Conservation (phyloP, 2,888 invertebrate genomes). For the Lasioglossum leucozonium region DNA sequence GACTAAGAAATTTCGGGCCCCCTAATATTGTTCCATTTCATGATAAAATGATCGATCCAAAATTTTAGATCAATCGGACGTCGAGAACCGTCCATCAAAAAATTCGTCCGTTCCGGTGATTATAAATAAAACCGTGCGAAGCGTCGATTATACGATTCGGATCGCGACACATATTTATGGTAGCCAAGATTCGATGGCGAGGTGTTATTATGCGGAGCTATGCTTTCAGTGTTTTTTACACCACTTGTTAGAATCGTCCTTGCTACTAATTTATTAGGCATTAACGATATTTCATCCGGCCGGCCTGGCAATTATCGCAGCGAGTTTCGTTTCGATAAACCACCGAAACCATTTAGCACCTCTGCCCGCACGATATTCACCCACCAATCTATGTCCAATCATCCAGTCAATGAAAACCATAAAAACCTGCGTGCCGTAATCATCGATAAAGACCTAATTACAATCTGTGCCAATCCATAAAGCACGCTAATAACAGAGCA, state of each 20-base stretch:
- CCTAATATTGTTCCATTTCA: no score
- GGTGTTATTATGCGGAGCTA: slow-evolving; percentile 25
- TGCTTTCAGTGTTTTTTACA: slow-evolving; percentile 9
- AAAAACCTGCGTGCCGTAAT: slow-evolving; percentile 72
- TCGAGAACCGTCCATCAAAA: no score
- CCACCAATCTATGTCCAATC: slow-evolving; percentile 74
- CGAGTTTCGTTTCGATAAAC: slow-evolving; percentile 69
- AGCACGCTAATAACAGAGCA: slow-evolving; percentile 70
- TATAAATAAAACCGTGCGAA: neutral
- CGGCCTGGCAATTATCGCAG: slow-evolving; percentile 65
- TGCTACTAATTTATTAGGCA: slow-evolving; percentile 51
- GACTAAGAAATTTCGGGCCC: no score
- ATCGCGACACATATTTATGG: slow-evolving; percentile 15
- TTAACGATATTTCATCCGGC: slow-evolving; percentile 61
- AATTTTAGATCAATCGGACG: no score
- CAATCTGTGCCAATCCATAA: slow-evolving; percentile 73
- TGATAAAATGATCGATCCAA: no score
- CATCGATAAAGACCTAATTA: slow-evolving; percentile 80
- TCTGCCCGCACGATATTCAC: slow-evolving; percentile 67
- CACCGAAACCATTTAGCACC: slow-evolving; percentile 77
- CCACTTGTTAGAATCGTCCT: slow-evolving; percentile 24
- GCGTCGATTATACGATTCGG: slow-evolving; percentile 1
- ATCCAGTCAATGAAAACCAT: slow-evolving; percentile 70
- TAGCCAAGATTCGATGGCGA: slow-evolving; percentile 6
- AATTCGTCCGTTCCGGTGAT: neutral